Conservation (phyloP, 2,888 invertebrate species). For the Trisateles emortualis region DNA sequence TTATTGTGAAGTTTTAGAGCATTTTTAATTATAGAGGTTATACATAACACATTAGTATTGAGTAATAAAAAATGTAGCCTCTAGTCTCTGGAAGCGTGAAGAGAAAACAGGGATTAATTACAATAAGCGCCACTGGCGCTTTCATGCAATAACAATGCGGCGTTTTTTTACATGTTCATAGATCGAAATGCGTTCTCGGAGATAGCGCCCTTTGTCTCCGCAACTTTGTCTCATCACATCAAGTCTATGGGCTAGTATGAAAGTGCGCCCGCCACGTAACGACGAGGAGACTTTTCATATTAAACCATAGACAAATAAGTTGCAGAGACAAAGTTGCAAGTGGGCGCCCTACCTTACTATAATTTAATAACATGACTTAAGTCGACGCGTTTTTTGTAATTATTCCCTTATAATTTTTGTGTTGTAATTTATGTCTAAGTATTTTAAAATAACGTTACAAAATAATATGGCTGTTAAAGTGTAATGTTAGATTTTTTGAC, state of each 20-base stretch:
- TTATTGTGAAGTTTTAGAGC: conserved; percentile 51
- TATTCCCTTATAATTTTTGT: conserved; percentile 1
- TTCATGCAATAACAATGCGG: neutral
- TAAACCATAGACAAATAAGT: no score
- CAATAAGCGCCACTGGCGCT: neutral
- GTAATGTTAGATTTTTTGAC: conserved; percentile 10
- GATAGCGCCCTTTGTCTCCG: no score
- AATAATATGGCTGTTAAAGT: conserved; percentile 40
- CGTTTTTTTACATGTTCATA: neutral
- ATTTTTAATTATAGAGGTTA: conserved; percentile 41
- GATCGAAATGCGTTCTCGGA: no score
- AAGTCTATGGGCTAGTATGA: no score
- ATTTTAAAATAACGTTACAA: conserved; percentile 17
- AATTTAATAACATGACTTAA: no score
- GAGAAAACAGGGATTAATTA: neutral
- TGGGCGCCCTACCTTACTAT: no score
- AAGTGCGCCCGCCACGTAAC: no score
- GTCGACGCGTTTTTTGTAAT: neutral
- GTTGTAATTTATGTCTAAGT: conserved; percentile 9
- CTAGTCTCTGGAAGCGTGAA: conserved; percentile 38
- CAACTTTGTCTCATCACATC: no score
- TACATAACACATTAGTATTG: conserved; percentile 39
- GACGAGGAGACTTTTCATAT: no score
- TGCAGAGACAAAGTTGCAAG: no score
- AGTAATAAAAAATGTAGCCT: conserved; percentile 33